A percentile compares a stretch with the other conserved stretches of the same genome.
These are phyloP conservation scores for Orestias chungarensis DNA, from an alignment of 2,797 vertebrate genomes.

Conservation along the genomic window DNA sequence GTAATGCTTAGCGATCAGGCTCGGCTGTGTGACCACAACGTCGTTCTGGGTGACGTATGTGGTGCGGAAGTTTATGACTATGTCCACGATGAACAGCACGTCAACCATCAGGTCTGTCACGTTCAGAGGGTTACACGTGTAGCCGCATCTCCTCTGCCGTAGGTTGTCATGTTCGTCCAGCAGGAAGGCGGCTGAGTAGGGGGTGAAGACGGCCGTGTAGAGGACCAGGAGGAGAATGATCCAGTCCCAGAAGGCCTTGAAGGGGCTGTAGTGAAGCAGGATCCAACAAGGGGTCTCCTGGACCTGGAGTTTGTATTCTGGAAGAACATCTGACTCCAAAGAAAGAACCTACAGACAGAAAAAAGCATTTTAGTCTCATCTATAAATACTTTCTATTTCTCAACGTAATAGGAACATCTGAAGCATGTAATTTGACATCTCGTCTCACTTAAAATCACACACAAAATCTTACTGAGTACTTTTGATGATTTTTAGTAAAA, in stretches of 20 bases:
- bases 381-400: neutral
- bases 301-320: slow-evolving; percentile 91
- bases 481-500: no score
- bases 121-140: slow-evolving; percentile 90
- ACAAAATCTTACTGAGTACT: no score
- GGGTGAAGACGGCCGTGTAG: slow-evolving; percentile 95
- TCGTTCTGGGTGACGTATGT: slow-evolving; percentile 93
- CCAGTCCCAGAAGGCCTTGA: slow-evolving; percentile 99
- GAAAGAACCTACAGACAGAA: slow-evolving; percentile 87
- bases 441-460: no score
- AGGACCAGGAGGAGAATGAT: slow-evolving; percentile 95
- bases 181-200: slow-evolving; percentile 93
- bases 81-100: slow-evolving; percentile 95
- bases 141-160: slow-evolving; percentile 83
- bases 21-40: slow-evolving; percentile 92
- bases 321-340: slow-evolving; percentile 91
- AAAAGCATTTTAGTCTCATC: slow-evolving; percentile 4
- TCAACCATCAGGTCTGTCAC: slow-evolving; percentile 93
- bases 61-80: slow-evolving; percentile 95
- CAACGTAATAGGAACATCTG: neutral
- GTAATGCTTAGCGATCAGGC: slow-evolving; percentile 91
- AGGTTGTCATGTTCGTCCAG: slow-evolving; percentile 88
- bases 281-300: slow-evolving; percentile 91
- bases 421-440: neutral
- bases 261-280: slow-evolving; percentile 95